Evolutionary conservation across 2,113 vertebrate species (phyloP), one percentile per base, ranked within the genome.

Genomic region (Gadus chalcogrammus): DNA sequence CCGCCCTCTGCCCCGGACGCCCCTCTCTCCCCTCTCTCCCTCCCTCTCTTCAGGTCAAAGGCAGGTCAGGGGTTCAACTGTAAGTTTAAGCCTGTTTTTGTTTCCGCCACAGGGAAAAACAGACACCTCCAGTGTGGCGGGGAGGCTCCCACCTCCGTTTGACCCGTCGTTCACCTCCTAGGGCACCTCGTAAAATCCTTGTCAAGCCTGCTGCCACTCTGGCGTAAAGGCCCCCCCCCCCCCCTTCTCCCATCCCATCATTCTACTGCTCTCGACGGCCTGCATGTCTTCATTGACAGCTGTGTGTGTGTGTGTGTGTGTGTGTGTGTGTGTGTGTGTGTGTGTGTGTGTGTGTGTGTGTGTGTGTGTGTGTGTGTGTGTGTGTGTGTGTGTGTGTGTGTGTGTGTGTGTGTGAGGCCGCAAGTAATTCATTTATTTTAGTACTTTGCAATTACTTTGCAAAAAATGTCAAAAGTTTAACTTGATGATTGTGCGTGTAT

Each of bases 21-120:
- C 59, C 22, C 59, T 22, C n/a, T 18, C 59, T 73, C 59, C 59
- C 22, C 59, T 22, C n/a, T 18, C 59, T 73, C 71, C 80, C 73
- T 68, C 85, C 81, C 18, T 38, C 71, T 76, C 78, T 79, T 75
- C 82, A 78, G 88, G 92, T 93, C 91, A 93, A 93, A 92, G 91
- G 90, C 91, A 90, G 91, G 88, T 89, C 91, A 91, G 71, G 86
- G 90, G 91, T 92, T 92, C 91, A 92, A 91, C 90, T 92, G 91
- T 93, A 93, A 91, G 91, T 93, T 93, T 92, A 93, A 91, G 86
- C 87, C 84, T 88, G 86, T 84, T 88, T 80, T 85, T 89, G 72
- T 88, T 88, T 79, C 82, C 76, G 77, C 80, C 72, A 75, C 62
- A 76, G 69, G 81, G 70, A 83, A 81, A 88, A 84, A 87, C 83